These are phyloP conservation scores for Plectropomus leopardus DNA, from an alignment of 2,113 vertebrate species.

Conservation along the genomic window DNA sequence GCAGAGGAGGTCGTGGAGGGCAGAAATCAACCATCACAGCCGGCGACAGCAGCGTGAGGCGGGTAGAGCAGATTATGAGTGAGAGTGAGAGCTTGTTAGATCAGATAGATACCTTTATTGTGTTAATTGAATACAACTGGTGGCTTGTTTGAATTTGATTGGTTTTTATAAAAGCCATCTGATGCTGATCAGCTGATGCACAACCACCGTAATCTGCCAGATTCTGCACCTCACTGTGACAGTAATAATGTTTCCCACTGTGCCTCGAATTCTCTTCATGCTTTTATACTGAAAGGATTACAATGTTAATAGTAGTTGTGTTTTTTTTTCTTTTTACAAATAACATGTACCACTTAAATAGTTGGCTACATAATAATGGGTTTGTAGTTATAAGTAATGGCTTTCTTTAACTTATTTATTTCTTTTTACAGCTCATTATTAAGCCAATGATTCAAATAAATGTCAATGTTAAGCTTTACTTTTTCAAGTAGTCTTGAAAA, in stretches of 20 bases:
- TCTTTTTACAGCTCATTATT: background rate
- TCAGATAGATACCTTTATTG: constrained; percentile 12
- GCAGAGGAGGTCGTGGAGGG: constrained; percentile 27
- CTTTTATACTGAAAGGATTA: background rate
- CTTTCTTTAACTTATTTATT: background rate
- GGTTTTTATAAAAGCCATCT: constrained; percentile 1
- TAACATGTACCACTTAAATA: too few species aligned
- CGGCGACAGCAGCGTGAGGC: constrained; percentile 12
- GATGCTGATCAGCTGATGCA: background rate
- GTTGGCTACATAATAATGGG: too few species aligned
- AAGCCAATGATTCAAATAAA: too few species aligned
- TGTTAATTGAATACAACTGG: constrained; percentile 1
- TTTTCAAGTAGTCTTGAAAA: too few species aligned
- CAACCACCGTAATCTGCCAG: background rate
- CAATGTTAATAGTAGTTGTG: too few species aligned
- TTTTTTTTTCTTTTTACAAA: too few species aligned
- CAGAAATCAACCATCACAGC: constrained; percentile 15
- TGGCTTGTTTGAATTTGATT: constrained; percentile 24
- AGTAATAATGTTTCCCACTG: background rate
- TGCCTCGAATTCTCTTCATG: background rate
- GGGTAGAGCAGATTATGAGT: constrained; percentile 1
- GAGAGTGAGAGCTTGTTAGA: constrained; percentile 11
- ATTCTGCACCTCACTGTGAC: constrained; percentile 4
- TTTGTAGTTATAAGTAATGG: background rate
- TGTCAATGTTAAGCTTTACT: too few species aligned